phyloP scores from a whole-genome alignment of 2,888 invertebrate species.

The Pheosia gnoma region DNA sequence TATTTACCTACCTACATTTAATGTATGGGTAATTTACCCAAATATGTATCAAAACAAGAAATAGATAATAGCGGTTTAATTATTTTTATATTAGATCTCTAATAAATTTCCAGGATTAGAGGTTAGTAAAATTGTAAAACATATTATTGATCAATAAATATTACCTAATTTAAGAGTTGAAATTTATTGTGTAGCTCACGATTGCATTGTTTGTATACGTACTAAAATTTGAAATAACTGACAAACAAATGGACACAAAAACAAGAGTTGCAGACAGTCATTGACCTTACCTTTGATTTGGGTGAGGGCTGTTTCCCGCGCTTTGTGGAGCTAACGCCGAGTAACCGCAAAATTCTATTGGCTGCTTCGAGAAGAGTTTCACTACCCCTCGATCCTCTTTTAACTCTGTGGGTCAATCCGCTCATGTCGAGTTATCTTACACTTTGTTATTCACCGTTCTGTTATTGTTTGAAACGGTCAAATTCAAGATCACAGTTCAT shows the following conservation, averaged over 20 bases:
- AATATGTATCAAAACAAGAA: too few relatives aligned
- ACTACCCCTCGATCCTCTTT: constrained; percentile 83
- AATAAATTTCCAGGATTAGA: too few relatives aligned
- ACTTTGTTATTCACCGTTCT: constrained; percentile 67
- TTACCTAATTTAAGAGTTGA: too few relatives aligned
- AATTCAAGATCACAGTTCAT: constrained; percentile 76
- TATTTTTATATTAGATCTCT: too few relatives aligned
- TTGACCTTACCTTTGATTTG: constrained; percentile 82
- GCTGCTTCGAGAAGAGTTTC: constrained; percentile 82
- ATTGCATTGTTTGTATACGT: too few relatives aligned
- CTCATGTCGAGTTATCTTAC: constrained; percentile 80
- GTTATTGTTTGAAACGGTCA: constrained; percentile 68
- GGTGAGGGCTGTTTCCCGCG: constrained; percentile 83
- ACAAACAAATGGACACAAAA: constrained; percentile 50
- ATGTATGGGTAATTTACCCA: too few relatives aligned
- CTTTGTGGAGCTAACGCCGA: constrained; percentile 81
- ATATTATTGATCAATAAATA: too few relatives aligned
- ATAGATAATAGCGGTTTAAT: too few relatives aligned
- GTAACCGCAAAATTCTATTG: constrained; percentile 81
- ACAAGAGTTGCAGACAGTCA: constrained; percentile 19
- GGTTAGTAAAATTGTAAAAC: too few relatives aligned
- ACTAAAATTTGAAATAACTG: constrained; percentile 15
- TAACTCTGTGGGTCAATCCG: constrained; percentile 82
- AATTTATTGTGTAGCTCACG: too few relatives aligned
- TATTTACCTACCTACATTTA: background rate